Evolutionary conservation across 92 coral and sea anemone species (phyloP), one percentile per base, ranked within the genome.

Genomic region (Virgularia gustaviana): DNA sequence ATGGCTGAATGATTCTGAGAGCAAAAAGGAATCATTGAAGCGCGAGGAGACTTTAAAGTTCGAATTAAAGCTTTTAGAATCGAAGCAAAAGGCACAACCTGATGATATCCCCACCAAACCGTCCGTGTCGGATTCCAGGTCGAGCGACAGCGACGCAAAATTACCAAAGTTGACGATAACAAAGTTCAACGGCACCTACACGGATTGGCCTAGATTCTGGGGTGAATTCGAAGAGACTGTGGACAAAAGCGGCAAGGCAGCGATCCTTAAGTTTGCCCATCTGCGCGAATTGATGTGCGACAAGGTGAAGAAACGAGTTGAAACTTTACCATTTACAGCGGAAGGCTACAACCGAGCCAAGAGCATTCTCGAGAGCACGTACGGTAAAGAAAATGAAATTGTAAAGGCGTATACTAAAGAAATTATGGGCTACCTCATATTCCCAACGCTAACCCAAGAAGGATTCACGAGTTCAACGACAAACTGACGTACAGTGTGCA

Each of bases 321-420:
- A 83, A 37, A 75, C 79, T 3, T 43, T 83, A 31, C 87, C 79
- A 8, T 83, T 83, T 76, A 70, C 70, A 3, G 25, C 61, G 6
- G 83, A 83, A 63, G 79, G 83, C 9, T 83, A 77, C 54, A 83
- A 83, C 36, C 25, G 87, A 38, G 87, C 87, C 32, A 82, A 57
- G 41, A 82, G 82, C 42, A 76, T 76, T 36, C 62, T 76, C 1
- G 44, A 57, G 36, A 79, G 77, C 23, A 83, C 60, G 65, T 83
- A 56, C 47, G 79, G 83, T 1, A 83, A 83, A 43, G 82, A 77
- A 51, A 57, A 70, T 0, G 87, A 83, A 44, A 83, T 77, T 9
- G 83, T 83, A 3, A 75, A 81, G 27, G 83, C 56, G 15, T 77
- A 77, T 41, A 68, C 78, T 11, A 66, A 63, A 51, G 79, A 83